A percentile compares a stretch with the other conserved stretches of the same genome.
Conservation (phyloP, 2,113 vertebrate species). For the Etheostoma cragini region DNA sequence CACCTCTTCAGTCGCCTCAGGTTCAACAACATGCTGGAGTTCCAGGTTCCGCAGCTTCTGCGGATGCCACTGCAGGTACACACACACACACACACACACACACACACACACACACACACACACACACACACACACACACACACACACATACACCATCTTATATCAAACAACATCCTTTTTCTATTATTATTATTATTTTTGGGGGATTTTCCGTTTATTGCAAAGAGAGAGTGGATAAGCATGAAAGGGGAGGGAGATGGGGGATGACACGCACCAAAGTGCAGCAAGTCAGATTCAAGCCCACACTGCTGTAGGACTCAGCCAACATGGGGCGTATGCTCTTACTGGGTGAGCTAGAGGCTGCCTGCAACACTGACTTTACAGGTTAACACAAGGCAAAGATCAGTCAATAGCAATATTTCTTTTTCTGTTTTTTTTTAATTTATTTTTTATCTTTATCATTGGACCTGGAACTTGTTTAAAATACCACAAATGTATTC, state of each 20-base stretch:
- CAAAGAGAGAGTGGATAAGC: too few species aligned
- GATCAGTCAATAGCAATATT: background rate
- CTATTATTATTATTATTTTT: too few species aligned
- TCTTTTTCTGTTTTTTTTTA: too few species aligned
- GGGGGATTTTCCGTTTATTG: too few species aligned
- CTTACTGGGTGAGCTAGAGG: too few species aligned
- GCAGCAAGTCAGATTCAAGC: too few species aligned
- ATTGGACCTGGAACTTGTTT: background rate
- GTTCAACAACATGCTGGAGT: constrained; percentile 94
- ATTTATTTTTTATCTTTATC: background rate
- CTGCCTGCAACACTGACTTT: background rate
- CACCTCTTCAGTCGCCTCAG: constrained; percentile 91
- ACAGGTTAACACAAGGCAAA: background rate
- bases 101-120: background rate
- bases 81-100: background rate
- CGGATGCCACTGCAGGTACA: constrained; percentile 95
- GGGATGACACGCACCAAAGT: too few species aligned
- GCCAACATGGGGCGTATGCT: too few species aligned
- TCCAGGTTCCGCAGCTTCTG: constrained; percentile 93
- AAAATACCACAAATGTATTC: background rate
- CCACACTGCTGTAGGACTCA: too few species aligned
- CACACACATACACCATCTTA: too few species aligned
- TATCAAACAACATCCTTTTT: background rate
- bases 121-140: background rate
- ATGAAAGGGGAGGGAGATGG: too few species aligned